Conservation (phyloP, 2,888 invertebrate species). For the Mythimna lalbum region DNA sequence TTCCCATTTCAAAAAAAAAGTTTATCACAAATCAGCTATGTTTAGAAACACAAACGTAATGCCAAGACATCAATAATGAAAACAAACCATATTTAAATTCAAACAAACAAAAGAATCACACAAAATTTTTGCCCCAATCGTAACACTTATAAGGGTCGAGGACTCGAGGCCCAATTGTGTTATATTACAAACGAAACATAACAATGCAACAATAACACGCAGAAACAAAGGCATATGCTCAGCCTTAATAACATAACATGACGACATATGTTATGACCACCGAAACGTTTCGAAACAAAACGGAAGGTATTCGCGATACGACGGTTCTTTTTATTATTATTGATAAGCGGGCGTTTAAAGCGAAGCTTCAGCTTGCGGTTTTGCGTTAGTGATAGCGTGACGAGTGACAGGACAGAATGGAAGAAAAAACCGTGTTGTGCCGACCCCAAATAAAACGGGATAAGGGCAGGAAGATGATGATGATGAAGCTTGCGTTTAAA, state of each 20-base stretch:
- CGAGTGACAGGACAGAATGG: too few species aligned
- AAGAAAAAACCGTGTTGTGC: too few species aligned
- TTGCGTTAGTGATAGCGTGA: too few species aligned
- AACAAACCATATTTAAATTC: conserved; percentile 37
- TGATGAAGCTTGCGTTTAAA: too few species aligned
- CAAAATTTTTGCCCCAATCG: conserved; percentile 34
- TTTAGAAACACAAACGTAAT: background rate
- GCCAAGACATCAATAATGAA: conserved; percentile 23
- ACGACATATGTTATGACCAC: conserved; percentile 50
- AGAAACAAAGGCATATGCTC: conserved; percentile 32
- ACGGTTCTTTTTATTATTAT: background rate
- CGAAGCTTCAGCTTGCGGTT: too few species aligned
- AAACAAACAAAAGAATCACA: conserved; percentile 39
- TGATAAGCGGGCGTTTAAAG: too few species aligned
- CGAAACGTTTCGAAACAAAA: conserved; percentile 17
- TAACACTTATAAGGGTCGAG: conserved; percentile 43
- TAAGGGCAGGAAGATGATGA: too few species aligned
- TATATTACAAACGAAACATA: conserved; percentile 47
- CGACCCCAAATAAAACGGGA: too few species aligned
- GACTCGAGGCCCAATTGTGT: conserved; percentile 53
- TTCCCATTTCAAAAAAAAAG: too few species aligned
- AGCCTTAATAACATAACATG: conserved; percentile 38
- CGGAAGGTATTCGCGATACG: conserved; percentile 11
- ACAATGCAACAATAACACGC: conserved; percentile 47
- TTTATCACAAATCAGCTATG: background rate